phyloP scores from a whole-genome alignment of 1,140 invertebrate species.

The Drosophila ohnishii region DNA sequence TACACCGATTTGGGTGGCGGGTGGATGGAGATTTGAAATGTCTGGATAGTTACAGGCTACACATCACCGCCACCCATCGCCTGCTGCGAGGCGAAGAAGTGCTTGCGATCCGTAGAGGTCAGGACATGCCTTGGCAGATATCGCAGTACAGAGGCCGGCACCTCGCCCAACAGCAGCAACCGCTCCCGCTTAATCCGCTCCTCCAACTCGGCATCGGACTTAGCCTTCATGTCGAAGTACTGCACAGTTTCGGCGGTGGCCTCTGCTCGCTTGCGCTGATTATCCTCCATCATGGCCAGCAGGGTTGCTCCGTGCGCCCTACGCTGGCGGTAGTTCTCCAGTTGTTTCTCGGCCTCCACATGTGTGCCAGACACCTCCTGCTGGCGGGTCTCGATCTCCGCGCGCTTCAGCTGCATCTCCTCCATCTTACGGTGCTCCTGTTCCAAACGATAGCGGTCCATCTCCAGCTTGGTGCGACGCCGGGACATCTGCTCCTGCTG shows the following conservation, averaged over 20 bases:
- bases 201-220: constrained; percentile 38
- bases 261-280: constrained; percentile 61
- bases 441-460: constrained; percentile 48
- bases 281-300: constrained; percentile 65
- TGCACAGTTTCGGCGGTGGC: constrained; percentile 51
- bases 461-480: constrained; percentile 39
- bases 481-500: constrained; percentile 53
- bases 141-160: constrained; percentile 45
- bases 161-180: constrained; percentile 40
- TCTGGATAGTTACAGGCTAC: constrained; percentile 11
- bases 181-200: constrained; percentile 47
- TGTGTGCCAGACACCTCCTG: neutral
- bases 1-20: constrained; percentile 48
- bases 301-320: constrained; percentile 51
- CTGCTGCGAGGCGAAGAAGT: constrained; percentile 32
- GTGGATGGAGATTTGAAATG: constrained; percentile 30
- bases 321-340: constrained; percentile 30
- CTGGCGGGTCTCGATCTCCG: constrained; percentile 15
- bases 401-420: constrained; percentile 30
- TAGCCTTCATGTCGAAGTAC: constrained; percentile 57
- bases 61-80: constrained; percentile 8
- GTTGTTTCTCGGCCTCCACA: constrained; percentile 13
- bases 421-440: constrained; percentile 25
- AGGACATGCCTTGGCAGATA: constrained; percentile 62
- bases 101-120: constrained; percentile 44